Evolutionary conservation across 2,113 vertebrate species (phyloP).

Genomic region (Phalacrocorax aristotelis): DNA sequence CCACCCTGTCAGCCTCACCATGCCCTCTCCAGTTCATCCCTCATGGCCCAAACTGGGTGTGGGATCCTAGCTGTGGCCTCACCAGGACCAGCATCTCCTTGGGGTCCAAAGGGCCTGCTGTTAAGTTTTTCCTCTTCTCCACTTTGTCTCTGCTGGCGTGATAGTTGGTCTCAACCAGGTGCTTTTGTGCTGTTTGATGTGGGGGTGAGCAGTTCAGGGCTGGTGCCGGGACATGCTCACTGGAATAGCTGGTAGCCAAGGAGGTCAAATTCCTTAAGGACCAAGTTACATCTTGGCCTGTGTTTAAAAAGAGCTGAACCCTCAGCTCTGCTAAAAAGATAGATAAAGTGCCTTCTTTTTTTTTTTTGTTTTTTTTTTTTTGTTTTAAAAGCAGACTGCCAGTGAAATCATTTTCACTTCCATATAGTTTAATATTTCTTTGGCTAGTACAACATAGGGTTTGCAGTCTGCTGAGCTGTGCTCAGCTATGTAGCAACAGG

Average conservation of each 20-base stretch:
- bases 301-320: not conserved
- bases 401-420: conserved; percentile 1
- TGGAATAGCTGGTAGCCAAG: not conserved
- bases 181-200: not conserved
- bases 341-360: not conserved
- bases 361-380: not conserved
- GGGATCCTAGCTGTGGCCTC: not conserved
- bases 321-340: not conserved
- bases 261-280: not conserved
- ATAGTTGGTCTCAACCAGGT: not conserved
- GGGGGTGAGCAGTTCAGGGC: not conserved
- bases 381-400: not conserved
- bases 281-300: not conserved
- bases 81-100: not conserved
- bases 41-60: not conserved
- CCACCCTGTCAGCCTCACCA: not conserved
- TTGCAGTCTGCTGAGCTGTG: not conserved
- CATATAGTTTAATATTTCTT: not conserved
- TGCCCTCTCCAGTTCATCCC: not conserved
- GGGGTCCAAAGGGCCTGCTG: not conserved
- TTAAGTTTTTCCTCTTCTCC: not conserved
- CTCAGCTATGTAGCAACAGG: conserved; percentile 9
- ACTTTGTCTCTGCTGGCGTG: not conserved
- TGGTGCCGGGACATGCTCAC: not conserved
- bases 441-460: not conserved